Evolutionary conservation across 2,888 invertebrate species (phyloP), one percentile per base, ranked within the genome.

Genomic region (Bombylius major): DNA sequence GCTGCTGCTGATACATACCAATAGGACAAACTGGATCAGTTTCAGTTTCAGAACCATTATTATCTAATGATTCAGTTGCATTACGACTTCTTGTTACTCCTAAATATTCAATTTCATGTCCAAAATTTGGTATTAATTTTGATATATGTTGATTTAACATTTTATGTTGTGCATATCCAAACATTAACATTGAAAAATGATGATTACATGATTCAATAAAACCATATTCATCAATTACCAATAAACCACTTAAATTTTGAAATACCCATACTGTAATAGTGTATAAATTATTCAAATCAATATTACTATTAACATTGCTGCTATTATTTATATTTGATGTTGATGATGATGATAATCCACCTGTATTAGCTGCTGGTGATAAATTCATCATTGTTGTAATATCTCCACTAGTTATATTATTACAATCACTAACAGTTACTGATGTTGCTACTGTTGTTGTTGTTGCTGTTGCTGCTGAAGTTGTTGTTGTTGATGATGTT

Each of bases 201-300:
- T 82, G 81, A 69, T 84, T 84, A 63, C 82, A 82, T 1, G 79
- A 81, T 5, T 82, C 79, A 60, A 85, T 80, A 4, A 76, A 72
- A n/a, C 83, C 83, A 58, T 76, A 71, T 12, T 82, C 80, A 61
- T 79, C 78, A 1, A 84, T 76, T 5, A 83, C 82, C 14, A 85
- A 73, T 31, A 85, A 71, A 5, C 85, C 85, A 66, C 82, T 83
- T 47, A 84, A 79, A 66, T 82, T 83, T 65, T 77, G 78, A 48
- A 79, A 79, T 14, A 81, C 80, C 80, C 80, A 69, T 44, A 69
- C 62, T 5, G 66, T 67, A 45, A 70, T 63, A 42, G 60, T 58
- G 50, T n/a, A 55, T 51, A 55, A 32, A 14, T 51, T 55, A 36
- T 32, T 51, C 23, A 23, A 23, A 23, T 23, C 3, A 23, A 23